These are phyloP conservation scores for Melanostoma scalare DNA, from an alignment of 2,888 invertebrate genomes.

Conservation along the genomic window DNA sequence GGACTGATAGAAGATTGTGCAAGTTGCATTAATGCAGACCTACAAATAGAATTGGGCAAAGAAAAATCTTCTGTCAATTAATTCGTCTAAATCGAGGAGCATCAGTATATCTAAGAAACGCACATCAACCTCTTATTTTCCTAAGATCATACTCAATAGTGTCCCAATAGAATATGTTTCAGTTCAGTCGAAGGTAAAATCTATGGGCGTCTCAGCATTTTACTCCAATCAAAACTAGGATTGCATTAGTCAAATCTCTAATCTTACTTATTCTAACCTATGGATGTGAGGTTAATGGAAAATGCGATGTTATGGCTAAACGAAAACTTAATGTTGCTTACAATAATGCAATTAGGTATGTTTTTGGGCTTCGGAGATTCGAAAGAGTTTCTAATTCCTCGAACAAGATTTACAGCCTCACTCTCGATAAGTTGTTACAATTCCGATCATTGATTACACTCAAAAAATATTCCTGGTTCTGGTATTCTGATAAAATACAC, in stretches of 20 bases:
- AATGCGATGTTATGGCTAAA: background rate
- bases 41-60: slow-evolving; percentile 5
- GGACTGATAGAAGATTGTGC: slow-evolving; percentile 5
- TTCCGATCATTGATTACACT: background rate
- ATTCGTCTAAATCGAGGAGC: background rate
- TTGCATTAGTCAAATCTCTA: background rate
- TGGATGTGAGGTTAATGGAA: background rate
- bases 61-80: slow-evolving; percentile 5
- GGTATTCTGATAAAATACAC: too few species aligned
- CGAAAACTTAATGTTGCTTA: background rate
- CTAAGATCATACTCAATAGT: background rate
- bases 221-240: background rate
- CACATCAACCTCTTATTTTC: background rate
- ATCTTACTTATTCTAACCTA: background rate
- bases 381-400: background rate
- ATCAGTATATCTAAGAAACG: background rate
- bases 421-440: background rate
- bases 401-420: background rate
- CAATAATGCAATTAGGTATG: background rate
- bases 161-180: background rate
- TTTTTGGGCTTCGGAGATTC: background rate
- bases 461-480: too few species aligned
- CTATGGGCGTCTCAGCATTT: background rate
- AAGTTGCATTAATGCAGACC: slow-evolving; percentile 1
- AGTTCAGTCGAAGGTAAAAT: too few species aligned